A percentile compares a stretch with the other conserved stretches of the same genome.
Evolutionary conservation across 1,140 invertebrate species (phyloP).

Genomic region (Chelonus insularis): DNA sequence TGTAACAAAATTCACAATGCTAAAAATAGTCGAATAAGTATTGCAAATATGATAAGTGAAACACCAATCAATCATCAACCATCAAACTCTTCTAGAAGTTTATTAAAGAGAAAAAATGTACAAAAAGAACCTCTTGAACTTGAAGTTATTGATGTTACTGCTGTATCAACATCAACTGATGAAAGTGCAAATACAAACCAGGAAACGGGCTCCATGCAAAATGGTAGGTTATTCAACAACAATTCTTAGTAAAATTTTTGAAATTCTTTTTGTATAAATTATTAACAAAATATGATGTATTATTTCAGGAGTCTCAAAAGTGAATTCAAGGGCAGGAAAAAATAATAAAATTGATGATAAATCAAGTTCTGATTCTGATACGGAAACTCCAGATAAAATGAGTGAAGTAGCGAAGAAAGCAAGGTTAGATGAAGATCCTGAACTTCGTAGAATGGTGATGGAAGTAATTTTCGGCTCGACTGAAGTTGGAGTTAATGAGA

Average conservation of each 20-base stretch:
- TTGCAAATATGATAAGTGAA: constrained; percentile 41
- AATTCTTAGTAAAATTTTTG: too few relatives aligned
- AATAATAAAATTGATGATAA: not conserved
- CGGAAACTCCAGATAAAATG: constrained; percentile 9
- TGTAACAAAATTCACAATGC: constrained; percentile 47
- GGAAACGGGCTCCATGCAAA: constrained; percentile 7
- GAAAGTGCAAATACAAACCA: constrained; percentile 6
- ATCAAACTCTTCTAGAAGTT: not conserved
- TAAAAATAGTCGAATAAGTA: constrained; percentile 36
- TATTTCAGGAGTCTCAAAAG: not conserved
- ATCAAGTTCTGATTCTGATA: not conserved
- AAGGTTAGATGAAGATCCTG: constrained; percentile 31
- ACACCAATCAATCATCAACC: constrained; percentile 35
- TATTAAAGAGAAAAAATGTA: not conserved
- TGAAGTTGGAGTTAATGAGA: constrained; percentile 10
- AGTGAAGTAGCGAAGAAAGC: not conserved
- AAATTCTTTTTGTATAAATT: too few relatives aligned
- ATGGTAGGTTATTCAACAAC: constrained; percentile 19
- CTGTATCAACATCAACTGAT: not conserved
- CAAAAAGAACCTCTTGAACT: not conserved
- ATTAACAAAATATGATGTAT: not conserved
- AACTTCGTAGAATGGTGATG: constrained; percentile 44
- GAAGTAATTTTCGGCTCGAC: constrained; percentile 45
- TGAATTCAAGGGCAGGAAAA: not conserved
- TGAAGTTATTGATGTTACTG: constrained; percentile 26